A percentile compares a stretch with the other conserved stretches of the same genome.
Conservation (phyloP, 2,113 vertebrate species). For the Rhynchopsitta pachyrhyncha region DNA sequence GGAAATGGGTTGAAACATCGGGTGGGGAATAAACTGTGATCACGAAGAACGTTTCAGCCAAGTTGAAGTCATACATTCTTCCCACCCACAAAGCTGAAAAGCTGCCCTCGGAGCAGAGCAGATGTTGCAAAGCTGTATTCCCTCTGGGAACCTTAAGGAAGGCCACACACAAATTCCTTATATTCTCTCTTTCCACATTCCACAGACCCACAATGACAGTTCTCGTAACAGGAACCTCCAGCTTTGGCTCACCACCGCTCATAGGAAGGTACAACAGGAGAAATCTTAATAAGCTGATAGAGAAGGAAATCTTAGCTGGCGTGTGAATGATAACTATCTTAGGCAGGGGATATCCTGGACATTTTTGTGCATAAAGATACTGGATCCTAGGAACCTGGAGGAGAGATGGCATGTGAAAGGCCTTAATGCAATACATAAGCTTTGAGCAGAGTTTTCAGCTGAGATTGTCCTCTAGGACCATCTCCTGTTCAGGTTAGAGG, state of each 20-base stretch:
- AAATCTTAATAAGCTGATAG: background rate
- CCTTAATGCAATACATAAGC: background rate
- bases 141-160: background rate
- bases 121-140: slow-evolving; percentile 6
- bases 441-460: background rate
- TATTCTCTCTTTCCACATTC: background rate
- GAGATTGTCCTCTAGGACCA: background rate
- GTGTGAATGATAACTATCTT: background rate
- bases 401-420: background rate
- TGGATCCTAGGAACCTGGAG: background rate
- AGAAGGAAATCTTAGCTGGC: background rate
- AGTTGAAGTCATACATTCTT: background rate
- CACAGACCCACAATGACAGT: background rate
- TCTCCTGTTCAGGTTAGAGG: background rate
- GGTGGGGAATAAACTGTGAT: background rate
- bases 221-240: background rate
- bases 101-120: slow-evolving; percentile 1
- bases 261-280: accelerated
- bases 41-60: background rate
- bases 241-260: background rate
- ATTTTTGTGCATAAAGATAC: background rate
- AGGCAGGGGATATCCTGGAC: background rate
- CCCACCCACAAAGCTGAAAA: slow-evolving; percentile 28
- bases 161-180: background rate
- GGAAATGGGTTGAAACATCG: background rate